phyloP scores from a whole-genome alignment of 2,888 invertebrate genomes.

The Tetragonula carbonaria region DNA sequence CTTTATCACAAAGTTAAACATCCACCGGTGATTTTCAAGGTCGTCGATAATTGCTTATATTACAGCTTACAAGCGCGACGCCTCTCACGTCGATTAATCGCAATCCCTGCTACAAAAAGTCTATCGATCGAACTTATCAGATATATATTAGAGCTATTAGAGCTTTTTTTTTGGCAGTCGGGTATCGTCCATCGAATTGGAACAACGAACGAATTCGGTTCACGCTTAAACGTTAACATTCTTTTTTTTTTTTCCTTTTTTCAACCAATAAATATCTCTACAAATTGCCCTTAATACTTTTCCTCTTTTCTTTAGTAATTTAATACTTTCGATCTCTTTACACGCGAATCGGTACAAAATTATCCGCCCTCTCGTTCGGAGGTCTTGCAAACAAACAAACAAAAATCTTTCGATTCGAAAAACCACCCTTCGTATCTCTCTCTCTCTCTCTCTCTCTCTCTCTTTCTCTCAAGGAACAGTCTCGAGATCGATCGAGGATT shows the following conservation, averaged over 20 bases:
- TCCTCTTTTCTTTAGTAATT: slow-evolving; percentile 32
- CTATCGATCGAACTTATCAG: slow-evolving; percentile 24
- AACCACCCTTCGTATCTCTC: not conserved
- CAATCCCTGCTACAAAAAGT: not conserved
- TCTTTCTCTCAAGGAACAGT: too few species aligned
- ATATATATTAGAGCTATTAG: slow-evolving; percentile 14
- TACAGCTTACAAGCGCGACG: not conserved
- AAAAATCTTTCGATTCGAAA: not conserved
- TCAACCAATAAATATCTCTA: slow-evolving; percentile 45
- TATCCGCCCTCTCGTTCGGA: slow-evolving; percentile 7
- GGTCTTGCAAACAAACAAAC: not conserved
- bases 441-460: too few species aligned
- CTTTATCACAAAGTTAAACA: slow-evolving; percentile 14
- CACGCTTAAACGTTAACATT: slow-evolving; percentile 39
- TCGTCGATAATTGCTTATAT: not conserved
- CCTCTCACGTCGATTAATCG: not conserved
- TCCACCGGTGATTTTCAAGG: not conserved
- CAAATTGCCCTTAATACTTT: slow-evolving; percentile 51
- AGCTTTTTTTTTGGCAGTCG: slow-evolving; percentile 31
- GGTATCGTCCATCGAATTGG: slow-evolving; percentile 18
- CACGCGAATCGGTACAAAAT: slow-evolving; percentile 44
- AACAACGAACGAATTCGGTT: slow-evolving; percentile 30
- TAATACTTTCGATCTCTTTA: slow-evolving; percentile 51
- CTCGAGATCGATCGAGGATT: too few species aligned
- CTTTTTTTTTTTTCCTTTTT: too few species aligned